Conservation (phyloP, 2,888 invertebrate genomes). For the Diarsia rubi region DNA sequence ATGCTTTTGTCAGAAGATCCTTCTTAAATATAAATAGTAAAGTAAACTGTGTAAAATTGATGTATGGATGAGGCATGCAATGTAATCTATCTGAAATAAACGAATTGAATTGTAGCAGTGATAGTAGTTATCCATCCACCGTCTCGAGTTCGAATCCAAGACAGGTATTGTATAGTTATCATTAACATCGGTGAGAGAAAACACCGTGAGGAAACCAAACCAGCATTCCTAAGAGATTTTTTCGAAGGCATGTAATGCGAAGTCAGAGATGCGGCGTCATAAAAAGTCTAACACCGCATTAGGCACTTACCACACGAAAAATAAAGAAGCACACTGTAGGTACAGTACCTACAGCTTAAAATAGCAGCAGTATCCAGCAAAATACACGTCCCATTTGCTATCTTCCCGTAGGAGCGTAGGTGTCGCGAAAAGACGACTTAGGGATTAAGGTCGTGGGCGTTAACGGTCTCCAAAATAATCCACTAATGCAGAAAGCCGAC, state of each 20-base stretch:
- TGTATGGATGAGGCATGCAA: too few species aligned
- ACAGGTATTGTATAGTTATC: neutral
- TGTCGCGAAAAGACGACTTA: slow-evolving; percentile 19
- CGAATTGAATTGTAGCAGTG: too few species aligned
- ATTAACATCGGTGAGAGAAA: neutral
- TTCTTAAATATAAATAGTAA: neutral
- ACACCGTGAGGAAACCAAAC: neutral
- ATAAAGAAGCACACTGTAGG: neutral
- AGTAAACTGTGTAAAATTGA: too few species aligned
- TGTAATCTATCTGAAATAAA: too few species aligned
- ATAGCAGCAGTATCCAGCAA: neutral
- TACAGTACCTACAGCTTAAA: slow-evolving; percentile 12
- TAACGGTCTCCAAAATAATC: slow-evolving; percentile 43
- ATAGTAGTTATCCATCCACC: too few species aligned
- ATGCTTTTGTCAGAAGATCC: neutral
- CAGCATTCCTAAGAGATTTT: neutral
- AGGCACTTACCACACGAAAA: neutral
- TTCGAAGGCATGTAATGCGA: neutral
- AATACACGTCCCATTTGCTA: neutral
- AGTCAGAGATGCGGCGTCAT: neutral
- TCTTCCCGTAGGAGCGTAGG: slow-evolving; percentile 26
- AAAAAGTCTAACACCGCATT: neutral
- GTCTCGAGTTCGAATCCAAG: neutral
- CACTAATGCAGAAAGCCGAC: slow-evolving; percentile 25
- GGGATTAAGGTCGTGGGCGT: slow-evolving; percentile 40